Evolutionary conservation across 2,797 vertebrate species (phyloP), one percentile per base, ranked within the genome.

Genomic region (Lacerta viridis): DNA sequence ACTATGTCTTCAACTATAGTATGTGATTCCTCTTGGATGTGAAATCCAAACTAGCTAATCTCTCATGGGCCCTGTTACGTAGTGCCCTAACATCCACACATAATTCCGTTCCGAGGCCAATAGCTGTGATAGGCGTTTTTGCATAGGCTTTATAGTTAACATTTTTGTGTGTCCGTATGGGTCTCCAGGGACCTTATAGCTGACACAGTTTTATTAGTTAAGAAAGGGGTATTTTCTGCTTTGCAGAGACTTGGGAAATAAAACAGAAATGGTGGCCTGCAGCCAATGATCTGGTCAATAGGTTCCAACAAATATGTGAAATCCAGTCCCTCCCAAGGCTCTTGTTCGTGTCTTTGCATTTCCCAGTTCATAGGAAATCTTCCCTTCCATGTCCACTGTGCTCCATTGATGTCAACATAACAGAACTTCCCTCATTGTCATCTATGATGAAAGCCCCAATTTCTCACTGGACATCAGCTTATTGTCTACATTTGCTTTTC

Each of bases 101-200:
- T 29, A 0, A 11, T 84, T 46, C 83, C 36, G 25, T 5, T 10
- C 6, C 86, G 81, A 80, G 8, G 9, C 72, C 75, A 88, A 64
- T 2, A 75, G 39, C 36, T 20, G 6, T 68, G 55, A 4, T 8
- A 36, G 5, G 59, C 80, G 43, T 2, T 3, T 91, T 50, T 11
- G 10, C 33, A 78, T 80, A 66, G 8, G 39, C 46, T 23, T 50
- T 18, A 17, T n/a, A 64, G 4, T 75, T 86, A 85, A 86, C 59
- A 29, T 0, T 78, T 55, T 92, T 76, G n/a, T n/a, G n/a, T 50
- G 59, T 3, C 80, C 11, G 11, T 0, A 87, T 2, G 1, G 23
- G 39, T 15, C 15, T 64, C 84, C 80, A 50, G 71, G 87, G 27
- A 80, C 27, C 46, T 36, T 0, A 1, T 46, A 85, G 69, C 7